Evolutionary conservation across 2,888 invertebrate species (phyloP), one percentile per base, ranked within the genome.

Genomic region (Diplazon laetatorius): DNA sequence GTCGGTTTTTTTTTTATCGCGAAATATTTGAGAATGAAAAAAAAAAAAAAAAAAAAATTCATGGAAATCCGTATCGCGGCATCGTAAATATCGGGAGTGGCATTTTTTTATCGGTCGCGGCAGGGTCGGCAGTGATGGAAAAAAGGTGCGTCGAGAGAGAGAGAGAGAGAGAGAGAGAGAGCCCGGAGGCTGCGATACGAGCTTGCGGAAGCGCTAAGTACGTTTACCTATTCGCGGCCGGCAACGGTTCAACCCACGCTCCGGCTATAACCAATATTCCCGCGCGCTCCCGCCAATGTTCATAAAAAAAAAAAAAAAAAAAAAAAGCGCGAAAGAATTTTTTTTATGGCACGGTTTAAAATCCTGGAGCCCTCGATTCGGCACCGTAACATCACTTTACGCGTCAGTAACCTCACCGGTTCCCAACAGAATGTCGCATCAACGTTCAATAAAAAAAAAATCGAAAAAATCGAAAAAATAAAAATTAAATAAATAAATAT

Each of bases 201-300:
- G 78, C 57, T 78, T 68, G 71, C 42, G 66, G 65, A 75, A 75
- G 62, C 57, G 30, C 71, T 75, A 78, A 78, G 78, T 78, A 74
- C 74, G 71, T 78, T 78, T 72, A 57, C 55, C 66, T 66, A 66
- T 78, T 75, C 71, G 66, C 46, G 39, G 62, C 42, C 42, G 52
- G 44, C 22, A 55, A n/a, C 25, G 25, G 57, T n/a, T n/a, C 37
- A 48, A 57, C 63, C 42, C 42, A 68, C 70, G 44, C 35, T 60
- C 25, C 46, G 62, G 60, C 75, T 78, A 62, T 68, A 75, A 71
- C 70, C 66, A 60, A 71, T 71, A 75, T 75, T 75, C 75, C 68
- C 66, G 66, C 60, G 63, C 70, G 48, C 20, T 2, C 30, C 30
- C 30, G 30, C n/a, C n/a, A n/a, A n/a, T n/a, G n/a, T n/a, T n/a